These are phyloP conservation scores for Papilio protenor DNA, from an alignment of 2,888 invertebrate species.

Conservation along the genomic window DNA sequence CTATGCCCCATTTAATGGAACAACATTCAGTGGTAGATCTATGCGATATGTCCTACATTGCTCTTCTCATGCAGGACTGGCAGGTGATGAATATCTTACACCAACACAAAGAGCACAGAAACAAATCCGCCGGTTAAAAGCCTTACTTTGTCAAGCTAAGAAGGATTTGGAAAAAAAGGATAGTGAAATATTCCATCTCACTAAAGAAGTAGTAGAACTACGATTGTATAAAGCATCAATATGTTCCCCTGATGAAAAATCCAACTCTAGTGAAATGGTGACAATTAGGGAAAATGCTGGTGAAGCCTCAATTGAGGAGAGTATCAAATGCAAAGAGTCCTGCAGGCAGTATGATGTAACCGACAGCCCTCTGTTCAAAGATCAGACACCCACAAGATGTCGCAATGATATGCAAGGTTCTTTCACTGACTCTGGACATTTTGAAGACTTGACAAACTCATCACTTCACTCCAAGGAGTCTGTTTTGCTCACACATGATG, in stretches of 20 bases:
- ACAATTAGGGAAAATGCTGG: conserved; percentile 89
- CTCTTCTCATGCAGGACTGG: conserved; percentile 90
- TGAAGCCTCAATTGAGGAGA: conserved; percentile 66
- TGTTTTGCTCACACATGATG: conserved; percentile 83
- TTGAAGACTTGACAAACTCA: conserved; percentile 91
- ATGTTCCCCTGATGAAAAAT: conserved; percentile 91
- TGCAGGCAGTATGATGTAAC: conserved; percentile 77
- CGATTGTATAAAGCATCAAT: conserved; percentile 91
- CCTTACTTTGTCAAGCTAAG: conserved; percentile 88
- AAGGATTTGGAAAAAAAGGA: conserved; percentile 92
- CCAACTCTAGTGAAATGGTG: conserved; percentile 89
- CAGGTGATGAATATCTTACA: conserved; percentile 93
- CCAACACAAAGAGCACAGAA: conserved; percentile 94
- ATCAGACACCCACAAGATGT: conserved; percentile 74
- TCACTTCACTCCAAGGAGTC: conserved; percentile 91
- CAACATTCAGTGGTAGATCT: conserved; percentile 87
- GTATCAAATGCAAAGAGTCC: conserved; percentile 74
- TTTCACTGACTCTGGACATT: conserved; percentile 93
- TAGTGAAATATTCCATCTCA: conserved; percentile 90
- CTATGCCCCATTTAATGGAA: conserved; percentile 90
- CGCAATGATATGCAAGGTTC: conserved; percentile 89
- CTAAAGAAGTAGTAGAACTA: conserved; percentile 92
- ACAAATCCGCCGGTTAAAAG: conserved; percentile 90
- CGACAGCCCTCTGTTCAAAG: conserved; percentile 78
- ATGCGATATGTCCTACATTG: conserved; percentile 94